Base-by-base conservation (phyloP, 2,888 invertebrate genomes). In the Cybosia mesomella region DNA sequence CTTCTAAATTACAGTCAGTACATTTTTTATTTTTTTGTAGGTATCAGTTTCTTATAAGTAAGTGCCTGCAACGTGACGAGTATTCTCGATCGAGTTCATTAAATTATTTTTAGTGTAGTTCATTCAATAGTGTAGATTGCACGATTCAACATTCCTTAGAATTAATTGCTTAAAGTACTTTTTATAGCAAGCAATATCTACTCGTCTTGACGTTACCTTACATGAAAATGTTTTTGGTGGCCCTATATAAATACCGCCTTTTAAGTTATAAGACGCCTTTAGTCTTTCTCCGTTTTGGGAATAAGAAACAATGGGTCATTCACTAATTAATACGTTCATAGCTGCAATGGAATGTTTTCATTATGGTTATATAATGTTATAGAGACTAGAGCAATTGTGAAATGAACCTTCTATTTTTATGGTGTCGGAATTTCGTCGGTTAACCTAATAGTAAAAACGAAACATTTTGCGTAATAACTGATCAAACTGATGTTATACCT, bases 291-390 rank as follows among this genome's bases (percentile, higher is more conserved):
- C 34, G 55, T 66, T 79, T 79, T 74, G 70, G 68, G 76, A 79
- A 76, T 63, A 58, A 57, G 58, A 71, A 78, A 76, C 81, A 81
- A 79, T 79, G 78, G 79, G 62, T 63, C 67, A 73, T 80, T 80
- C 69, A 58, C 66, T 78, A 81, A 79, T 81, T 81, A 79, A 73
- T 79, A 76, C 73, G 71, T 72, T 71, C 72, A 75, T 77, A 78
- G 74, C 72, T 67, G 72, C 76, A 66, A 70, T 68, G 65, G 67
- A 77, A 76, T 66, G 72, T 77, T 77, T 77, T 79, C 73, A 76
- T 76, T 77, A 65, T 64, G 59, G 71, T 81, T 79, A 81, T 76
- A 72, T 79, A 81, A 81, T 76, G 71, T 58, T 71, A 57, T 68
- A 70, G 72, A 79, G 79, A 75, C 74, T 62, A 69, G 72, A 69